Base-by-base conservation (phyloP, 2,888 invertebrate genomes). In the Drosophila robusta region DNA sequence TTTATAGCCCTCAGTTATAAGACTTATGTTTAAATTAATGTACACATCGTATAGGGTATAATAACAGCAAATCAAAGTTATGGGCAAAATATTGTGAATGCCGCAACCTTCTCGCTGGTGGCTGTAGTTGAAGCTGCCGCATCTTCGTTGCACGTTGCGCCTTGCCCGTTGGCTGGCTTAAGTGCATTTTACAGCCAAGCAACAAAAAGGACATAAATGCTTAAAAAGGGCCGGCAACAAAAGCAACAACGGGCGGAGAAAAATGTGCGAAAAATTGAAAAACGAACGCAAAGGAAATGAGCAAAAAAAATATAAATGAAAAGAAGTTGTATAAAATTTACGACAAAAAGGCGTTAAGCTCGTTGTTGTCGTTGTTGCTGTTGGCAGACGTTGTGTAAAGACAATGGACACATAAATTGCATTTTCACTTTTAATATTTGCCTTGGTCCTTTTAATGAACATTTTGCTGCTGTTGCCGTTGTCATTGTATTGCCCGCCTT, bases 331-430 rank as follows among this genome's bases (percentile, higher is more conserved):
- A 80, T 70, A 70, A 78, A 86, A 83, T 83, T 83, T 86, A 83
- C 84, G 80, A 84, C 70, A 81, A 81, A 87, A 87, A 83, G 84
- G 87, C 84, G 85, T 84, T 79, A 84, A 87, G 87, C 84, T 64
- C 39, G 38, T 18, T 60, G 56, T 50, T 56, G 51, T 7, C 65
- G 66, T 18, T 55, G 57, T 9, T 65, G 63, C 18, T 75, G 46
- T 41, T 64, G 57, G 46, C 50, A 61, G 61, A 51, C 76, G 68
- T 58, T 72, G 76, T 72, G 69, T 75, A 72, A 65, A 81, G 73
- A 87, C 85, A 84, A 84, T 84, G 85, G 71, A 82, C 84, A 80
- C 82, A 84, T 87, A 84, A 82, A 83, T 83, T 86, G 87, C 84
- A 83, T 87, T 83, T 83, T 83, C 87, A 87, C 84, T 83, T 83